A percentile compares a stretch with the other conserved stretches of the same genome.
These are phyloP conservation scores for Scomberomorus guttatus DNA, from an alignment of 2,797 vertebrate species.

Conservation along the genomic window DNA sequence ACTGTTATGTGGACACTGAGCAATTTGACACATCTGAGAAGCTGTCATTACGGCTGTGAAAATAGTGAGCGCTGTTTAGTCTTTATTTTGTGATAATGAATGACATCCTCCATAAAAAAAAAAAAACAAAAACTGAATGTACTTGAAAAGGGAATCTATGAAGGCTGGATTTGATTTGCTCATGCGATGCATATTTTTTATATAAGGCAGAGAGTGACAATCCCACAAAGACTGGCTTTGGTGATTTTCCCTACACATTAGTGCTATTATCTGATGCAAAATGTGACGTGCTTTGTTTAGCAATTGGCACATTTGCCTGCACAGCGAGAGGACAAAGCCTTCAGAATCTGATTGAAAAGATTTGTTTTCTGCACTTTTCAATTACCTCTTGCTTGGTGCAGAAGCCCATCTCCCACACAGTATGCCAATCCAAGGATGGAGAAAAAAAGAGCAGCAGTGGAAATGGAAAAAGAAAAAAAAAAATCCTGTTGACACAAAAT, in stretches of 20 bases:
- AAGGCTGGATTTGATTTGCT: constrained; percentile 29
- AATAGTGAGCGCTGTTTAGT: not conserved
- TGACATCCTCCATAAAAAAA: not conserved
- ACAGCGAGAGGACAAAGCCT: constrained; percentile 72
- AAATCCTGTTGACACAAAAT: constrained; percentile 45
- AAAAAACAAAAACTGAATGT: not conserved
- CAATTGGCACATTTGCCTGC: constrained; percentile 69
- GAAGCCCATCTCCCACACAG: constrained; percentile 52
- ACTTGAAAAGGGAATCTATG: constrained; percentile 13
- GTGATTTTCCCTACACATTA: constrained; percentile 66
- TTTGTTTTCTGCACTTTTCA: constrained; percentile 81
- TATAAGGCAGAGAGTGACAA: constrained; percentile 56
- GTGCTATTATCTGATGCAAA: constrained; percentile 69
- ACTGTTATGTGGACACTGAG: constrained; percentile 17
- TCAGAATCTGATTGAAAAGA: constrained; percentile 80
- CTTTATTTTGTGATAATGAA: constrained; percentile 27
- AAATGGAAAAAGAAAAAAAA: constrained; percentile 26
- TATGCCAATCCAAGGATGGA: constrained; percentile 57
- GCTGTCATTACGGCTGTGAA: not conserved
- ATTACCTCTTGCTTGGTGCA: constrained; percentile 71
- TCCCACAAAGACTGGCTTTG: constrained; percentile 58
- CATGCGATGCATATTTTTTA: constrained; percentile 14
- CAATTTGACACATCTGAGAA: constrained; percentile 20
- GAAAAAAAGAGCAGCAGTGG: constrained; percentile 29
- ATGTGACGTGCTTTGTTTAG: constrained; percentile 78